Percentiles rank a stretch among this genome's conserved stretches.
These are phyloP conservation scores for Kryptolebias ocellatus DNA, from an alignment of 2,797 vertebrate genomes.

Conservation along the genomic window DNA sequence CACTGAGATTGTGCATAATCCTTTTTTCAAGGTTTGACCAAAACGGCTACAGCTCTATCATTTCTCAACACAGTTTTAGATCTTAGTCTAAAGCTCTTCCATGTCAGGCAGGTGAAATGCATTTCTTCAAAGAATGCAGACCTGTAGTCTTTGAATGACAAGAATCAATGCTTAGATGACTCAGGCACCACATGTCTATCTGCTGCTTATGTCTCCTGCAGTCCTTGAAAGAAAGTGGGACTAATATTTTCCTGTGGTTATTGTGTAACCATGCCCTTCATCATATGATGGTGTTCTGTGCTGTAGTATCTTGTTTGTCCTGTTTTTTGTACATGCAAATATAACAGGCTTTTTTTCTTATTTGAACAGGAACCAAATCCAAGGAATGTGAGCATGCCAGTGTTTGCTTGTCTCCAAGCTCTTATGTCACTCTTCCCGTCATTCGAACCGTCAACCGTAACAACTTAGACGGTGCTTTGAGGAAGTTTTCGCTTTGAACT, in stretches of 20 bases:
- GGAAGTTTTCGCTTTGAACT: conserved; percentile 4
- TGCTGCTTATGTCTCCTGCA: neutral
- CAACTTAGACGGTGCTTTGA: conserved; percentile 1
- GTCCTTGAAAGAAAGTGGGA: conserved; percentile 1
- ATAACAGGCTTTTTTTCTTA: conserved; percentile 6
- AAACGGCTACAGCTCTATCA: too few species aligned
- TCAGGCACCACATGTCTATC: neutral
- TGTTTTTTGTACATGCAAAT: neutral
- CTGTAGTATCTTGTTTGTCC: neutral
- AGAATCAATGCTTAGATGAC: neutral
- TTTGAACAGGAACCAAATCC: conserved; percentile 11
- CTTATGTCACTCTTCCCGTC: neutral
- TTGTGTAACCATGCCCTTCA: neutral
- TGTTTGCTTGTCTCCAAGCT: conserved; percentile 8
- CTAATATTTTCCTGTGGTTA: neutral
- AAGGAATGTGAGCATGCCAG: conserved; percentile 7
- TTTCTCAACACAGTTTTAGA: too few species aligned
- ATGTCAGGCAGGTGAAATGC: too few species aligned
- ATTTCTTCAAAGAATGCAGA: too few species aligned
- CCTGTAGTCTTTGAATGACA: neutral
- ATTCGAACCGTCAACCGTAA: conserved; percentile 19
- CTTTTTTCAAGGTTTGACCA: too few species aligned
- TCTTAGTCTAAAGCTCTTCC: too few species aligned
- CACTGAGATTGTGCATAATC: too few species aligned
- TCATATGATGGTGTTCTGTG: neutral